phyloP scores from a whole-genome alignment of 2,113 vertebrate genomes.

The Choloepus hoffmanni region DNA sequence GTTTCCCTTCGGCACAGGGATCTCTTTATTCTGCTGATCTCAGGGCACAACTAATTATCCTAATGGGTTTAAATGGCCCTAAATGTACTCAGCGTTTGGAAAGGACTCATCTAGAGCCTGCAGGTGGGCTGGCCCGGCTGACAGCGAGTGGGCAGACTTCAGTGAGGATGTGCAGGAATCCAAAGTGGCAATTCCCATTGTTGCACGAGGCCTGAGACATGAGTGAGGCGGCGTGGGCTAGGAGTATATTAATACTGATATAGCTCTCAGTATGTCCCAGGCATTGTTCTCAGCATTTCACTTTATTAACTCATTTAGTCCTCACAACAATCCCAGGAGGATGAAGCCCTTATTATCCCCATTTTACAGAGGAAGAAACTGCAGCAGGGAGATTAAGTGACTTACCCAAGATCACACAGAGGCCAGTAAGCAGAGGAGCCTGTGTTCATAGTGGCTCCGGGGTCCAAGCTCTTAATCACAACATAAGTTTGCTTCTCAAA shows the following conservation, averaged over 20 bases:
- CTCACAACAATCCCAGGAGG: not conserved
- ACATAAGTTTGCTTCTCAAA: not conserved
- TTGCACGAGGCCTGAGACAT: not conserved
- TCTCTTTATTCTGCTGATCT: constrained; percentile 69
- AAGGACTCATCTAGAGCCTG: constrained; percentile 63
- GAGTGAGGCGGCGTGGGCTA: not conserved
- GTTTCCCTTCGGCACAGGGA: constrained; percentile 18
- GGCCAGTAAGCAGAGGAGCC: not conserved
- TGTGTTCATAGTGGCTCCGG: not conserved
- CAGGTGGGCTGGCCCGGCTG: constrained; percentile 50
- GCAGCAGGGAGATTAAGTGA: not conserved
- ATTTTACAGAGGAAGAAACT: constrained; percentile 64
- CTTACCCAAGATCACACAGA: not conserved
- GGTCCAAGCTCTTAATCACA: not conserved
- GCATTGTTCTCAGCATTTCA: not conserved
- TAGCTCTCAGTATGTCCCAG: fast-evolving
- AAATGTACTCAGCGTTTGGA: constrained; percentile 66
- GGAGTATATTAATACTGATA: not conserved
- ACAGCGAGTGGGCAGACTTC: not conserved
- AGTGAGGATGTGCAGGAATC: not conserved
- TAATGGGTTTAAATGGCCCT: constrained; percentile 76
- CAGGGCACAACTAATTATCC: constrained; percentile 69
- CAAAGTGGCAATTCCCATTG: not conserved
- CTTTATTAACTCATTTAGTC: not conserved
- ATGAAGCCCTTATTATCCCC: not conserved